Evolutionary conservation across 2,113 vertebrate genomes (phyloP).

Genomic region (Theristicus caerulescens): DNA sequence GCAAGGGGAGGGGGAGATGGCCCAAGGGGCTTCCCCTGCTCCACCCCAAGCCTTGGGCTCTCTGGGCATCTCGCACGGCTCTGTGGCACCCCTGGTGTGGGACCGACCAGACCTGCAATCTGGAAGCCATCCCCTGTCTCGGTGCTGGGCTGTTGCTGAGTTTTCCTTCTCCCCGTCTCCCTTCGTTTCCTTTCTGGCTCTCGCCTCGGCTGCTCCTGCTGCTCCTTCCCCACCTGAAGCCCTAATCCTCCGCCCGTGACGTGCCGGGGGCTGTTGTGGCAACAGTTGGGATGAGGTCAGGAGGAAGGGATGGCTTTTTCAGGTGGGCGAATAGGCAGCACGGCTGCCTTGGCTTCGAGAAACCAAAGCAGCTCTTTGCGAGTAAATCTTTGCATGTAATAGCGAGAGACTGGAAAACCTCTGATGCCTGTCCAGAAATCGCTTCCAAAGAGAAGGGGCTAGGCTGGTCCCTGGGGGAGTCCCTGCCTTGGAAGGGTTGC

Average conservation of each 20-base stretch:
- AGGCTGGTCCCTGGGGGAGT: not conserved
- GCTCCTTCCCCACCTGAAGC: constrained; percentile 12
- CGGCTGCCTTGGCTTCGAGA: not conserved
- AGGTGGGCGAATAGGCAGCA: not conserved
- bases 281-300: constrained; percentile 23
- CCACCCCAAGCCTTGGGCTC: not conserved
- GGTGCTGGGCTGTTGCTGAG: not conserved
- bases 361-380: not conserved
- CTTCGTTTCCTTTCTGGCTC: not conserved
- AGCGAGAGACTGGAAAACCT: constrained; percentile 1
- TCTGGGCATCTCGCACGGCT: fast-evolving
- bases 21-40: not conserved
- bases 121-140: not conserved
- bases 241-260: not conserved
- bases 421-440: not conserved
- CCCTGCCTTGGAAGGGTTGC: not conserved
- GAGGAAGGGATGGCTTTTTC: not conserved
- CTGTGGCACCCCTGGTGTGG: fast-evolving
- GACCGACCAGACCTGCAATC: not conserved
- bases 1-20: not conserved
- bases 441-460: not conserved
- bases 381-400: not conserved
- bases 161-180: not conserved
- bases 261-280: not conserved
- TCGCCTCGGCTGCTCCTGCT: not conserved